phyloP scores from a whole-genome alignment of 2,888 invertebrate species.

The Papilio demoleus region DNA sequence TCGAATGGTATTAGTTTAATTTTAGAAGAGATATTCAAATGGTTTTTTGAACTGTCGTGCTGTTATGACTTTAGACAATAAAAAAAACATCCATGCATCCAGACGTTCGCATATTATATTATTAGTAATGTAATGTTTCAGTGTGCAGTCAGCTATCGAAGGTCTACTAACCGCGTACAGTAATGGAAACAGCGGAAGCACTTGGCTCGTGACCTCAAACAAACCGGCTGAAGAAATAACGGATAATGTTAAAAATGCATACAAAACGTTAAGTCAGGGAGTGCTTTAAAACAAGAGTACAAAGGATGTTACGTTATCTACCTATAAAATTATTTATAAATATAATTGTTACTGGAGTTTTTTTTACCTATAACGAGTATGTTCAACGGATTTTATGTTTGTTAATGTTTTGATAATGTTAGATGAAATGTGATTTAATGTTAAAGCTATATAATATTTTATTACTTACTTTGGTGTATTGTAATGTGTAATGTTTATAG shows the following conservation, averaged over 20 bases:
- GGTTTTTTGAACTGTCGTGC: no score
- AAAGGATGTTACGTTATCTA: not conserved
- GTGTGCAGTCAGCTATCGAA: slow-evolving; percentile 61
- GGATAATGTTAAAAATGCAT: slow-evolving; percentile 58
- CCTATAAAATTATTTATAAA: not conserved
- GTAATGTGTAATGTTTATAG: no score
- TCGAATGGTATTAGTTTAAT: no score
- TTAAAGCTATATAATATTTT: no score
- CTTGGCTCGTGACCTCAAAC: slow-evolving; percentile 66
- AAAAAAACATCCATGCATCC: no score
- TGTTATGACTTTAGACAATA: no score
- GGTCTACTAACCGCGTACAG: slow-evolving; percentile 63
- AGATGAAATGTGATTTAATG: no score
- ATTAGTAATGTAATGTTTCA: slow-evolving; percentile 46
- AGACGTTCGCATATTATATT: not conserved
- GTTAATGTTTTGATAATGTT: no score
- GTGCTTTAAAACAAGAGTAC: slow-evolving; percentile 41
- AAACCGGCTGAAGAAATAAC: slow-evolving; percentile 67
- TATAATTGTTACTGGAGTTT: not conserved
- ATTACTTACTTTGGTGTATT: no score
- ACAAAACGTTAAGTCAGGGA: slow-evolving; percentile 60
- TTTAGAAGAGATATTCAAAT: no score
- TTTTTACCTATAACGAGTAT: no score
- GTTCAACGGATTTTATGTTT: no score
- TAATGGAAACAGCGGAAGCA: slow-evolving; percentile 61